These are phyloP conservation scores for Globicephala melas DNA, from an alignment of 2,113 vertebrate species.

Conservation along the genomic window DNA sequence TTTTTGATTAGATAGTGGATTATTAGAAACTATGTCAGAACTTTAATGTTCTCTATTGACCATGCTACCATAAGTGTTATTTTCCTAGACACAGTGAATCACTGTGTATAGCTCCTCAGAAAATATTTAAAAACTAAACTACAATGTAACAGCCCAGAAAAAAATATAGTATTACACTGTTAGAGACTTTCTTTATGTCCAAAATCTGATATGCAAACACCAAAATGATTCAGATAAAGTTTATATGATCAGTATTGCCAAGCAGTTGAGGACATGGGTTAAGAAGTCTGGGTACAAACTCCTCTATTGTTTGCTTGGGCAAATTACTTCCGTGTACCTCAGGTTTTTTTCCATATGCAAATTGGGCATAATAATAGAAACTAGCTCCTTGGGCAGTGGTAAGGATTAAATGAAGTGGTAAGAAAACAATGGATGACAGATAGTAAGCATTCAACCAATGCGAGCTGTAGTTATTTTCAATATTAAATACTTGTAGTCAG, in stretches of 20 bases:
- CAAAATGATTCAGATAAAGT: not conserved
- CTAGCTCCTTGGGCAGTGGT: not conserved
- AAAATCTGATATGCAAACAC: not conserved
- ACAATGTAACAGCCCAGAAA: not conserved
- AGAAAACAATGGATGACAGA: not conserved
- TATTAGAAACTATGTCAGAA: conserved; percentile 36
- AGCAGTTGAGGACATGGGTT: not conserved
- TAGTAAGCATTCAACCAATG: not conserved
- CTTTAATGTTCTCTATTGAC: conserved; percentile 32
- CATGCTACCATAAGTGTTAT: not conserved
- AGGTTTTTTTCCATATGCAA: not conserved
- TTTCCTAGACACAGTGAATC: not conserved
- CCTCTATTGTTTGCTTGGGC: not conserved
- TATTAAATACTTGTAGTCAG: not conserved
- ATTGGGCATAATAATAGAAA: not conserved
- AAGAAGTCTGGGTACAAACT: not conserved
- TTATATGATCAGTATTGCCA: not conserved
- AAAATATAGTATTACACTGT: not conserved
- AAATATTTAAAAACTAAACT: conserved; percentile 29
- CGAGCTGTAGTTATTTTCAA: not conserved
- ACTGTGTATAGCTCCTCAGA: not conserved
- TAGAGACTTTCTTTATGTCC: not conserved
- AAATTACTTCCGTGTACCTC: not conserved
- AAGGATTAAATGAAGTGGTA: not conserved
- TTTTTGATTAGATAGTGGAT: conserved; percentile 46